These are phyloP conservation scores for Drosophila lini DNA, from an alignment of 1,140 invertebrate genomes.

Conservation along the genomic window DNA sequence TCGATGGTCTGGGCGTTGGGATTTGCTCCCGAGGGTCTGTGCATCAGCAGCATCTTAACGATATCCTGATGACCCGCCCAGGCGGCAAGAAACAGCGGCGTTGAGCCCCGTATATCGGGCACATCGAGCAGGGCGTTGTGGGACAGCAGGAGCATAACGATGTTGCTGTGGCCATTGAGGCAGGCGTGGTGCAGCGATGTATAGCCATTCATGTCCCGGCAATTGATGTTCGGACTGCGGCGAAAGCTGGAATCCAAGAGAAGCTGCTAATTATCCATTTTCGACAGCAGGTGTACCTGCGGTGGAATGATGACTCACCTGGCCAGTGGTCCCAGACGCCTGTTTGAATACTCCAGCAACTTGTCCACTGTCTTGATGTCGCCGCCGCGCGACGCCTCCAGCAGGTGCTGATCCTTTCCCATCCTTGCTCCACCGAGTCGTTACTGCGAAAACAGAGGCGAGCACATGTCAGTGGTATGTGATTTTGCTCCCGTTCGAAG, in stretches of 20 bases:
- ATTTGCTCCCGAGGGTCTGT: conserved; percentile 90
- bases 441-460: conserved; percentile 4
- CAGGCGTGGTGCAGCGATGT: conserved; percentile 97
- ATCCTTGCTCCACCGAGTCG: conserved; percentile 85
- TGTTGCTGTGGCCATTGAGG: conserved; percentile 95
- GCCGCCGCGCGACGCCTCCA: conserved; percentile 96
- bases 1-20: conserved; percentile 95
- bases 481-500: conserved; percentile 27
- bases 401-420: conserved; percentile 96
- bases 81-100: conserved; percentile 94
- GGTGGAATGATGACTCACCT: conserved; percentile 86
- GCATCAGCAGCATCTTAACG: conserved; percentile 90
- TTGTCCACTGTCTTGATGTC: conserved; percentile 95
- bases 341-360: conserved; percentile 93
- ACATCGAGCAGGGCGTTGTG: conserved; percentile 95
- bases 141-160: conserved; percentile 92
- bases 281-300: not conserved
- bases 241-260: conserved; percentile 89
- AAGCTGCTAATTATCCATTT: not conserved
- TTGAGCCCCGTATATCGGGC: conserved; percentile 93
- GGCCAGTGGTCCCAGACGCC: conserved; percentile 95
- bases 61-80: conserved; percentile 95
- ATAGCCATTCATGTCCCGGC: conserved; percentile 96
- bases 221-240: conserved; percentile 94
- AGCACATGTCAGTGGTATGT: conserved; percentile 21